A percentile compares a stretch with the other conserved stretches of the same genome.
phyloP scores from a whole-genome alignment of 2,113 vertebrate species.

The Coturnix japonica region DNA sequence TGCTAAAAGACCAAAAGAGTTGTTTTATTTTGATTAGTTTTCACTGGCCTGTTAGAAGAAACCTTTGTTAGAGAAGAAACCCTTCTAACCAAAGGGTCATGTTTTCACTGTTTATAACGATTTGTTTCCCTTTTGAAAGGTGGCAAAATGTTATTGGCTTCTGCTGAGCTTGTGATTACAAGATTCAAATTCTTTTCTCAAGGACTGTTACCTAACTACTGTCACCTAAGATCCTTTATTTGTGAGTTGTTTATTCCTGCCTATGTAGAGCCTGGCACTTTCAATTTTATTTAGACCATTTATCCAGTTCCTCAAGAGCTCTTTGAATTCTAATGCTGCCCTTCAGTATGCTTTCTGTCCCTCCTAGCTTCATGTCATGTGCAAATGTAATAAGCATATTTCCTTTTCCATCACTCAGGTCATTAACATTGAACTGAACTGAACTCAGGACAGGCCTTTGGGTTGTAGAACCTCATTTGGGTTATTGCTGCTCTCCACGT shows the following conservation, averaged over 20 bases:
- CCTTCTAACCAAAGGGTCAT: background rate
- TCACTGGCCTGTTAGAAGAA: background rate
- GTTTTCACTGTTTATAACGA: background rate
- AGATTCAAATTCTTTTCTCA: constrained; percentile 5
- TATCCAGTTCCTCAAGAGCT: constrained; percentile 31
- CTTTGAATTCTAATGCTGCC: constrained; percentile 60
- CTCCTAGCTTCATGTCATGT: background rate
- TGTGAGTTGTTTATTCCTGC: constrained; percentile 24
- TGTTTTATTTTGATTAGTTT: background rate
- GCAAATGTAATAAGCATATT: constrained; percentile 38
- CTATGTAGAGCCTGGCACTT: background rate
- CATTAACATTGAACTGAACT: constrained; percentile 13
- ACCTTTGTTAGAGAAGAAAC: no score
- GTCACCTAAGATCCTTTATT: constrained; percentile 27
- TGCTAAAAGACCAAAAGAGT: background rate
- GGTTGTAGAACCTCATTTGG: background rate
- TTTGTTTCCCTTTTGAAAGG: background rate
- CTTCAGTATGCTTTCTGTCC: constrained; percentile 2
- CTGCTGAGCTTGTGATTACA: background rate
- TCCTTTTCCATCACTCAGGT: constrained; percentile 23
- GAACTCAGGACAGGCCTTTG: background rate
- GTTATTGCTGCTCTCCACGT: background rate
- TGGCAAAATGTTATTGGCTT: background rate
- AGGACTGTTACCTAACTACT: constrained; percentile 32
- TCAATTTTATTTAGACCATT: constrained; percentile 55